Conservation (phyloP, 1,140 invertebrate species). For the Lasaia peninsularis region DNA sequence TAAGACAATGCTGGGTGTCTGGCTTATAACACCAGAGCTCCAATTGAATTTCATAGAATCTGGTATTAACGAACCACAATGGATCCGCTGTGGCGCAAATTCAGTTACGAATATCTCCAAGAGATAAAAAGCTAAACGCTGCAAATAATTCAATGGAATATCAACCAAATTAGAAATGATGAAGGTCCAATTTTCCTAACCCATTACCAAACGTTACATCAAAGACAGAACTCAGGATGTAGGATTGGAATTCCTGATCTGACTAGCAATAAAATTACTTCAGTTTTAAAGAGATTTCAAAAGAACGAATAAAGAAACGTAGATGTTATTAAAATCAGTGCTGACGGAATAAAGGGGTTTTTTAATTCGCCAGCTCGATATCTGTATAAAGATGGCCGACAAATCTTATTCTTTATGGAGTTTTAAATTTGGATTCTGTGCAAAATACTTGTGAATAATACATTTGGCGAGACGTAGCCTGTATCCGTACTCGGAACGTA, state of each 20-base stretch:
- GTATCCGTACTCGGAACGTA: background rate
- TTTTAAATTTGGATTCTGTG: conserved; percentile 38
- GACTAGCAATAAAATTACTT: conserved; percentile 72
- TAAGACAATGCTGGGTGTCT: conserved; percentile 27
- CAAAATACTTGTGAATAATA: background rate
- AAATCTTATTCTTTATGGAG: conserved; percentile 58
- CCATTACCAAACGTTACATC: conserved; percentile 45
- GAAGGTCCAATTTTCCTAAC: conserved; percentile 29
- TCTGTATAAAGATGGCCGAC: conserved; percentile 52
- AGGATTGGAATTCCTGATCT: conserved; percentile 71
- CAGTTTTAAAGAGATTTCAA: conserved; percentile 68
- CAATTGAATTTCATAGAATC: conserved; percentile 46
- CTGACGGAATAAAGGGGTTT: conserved; percentile 56
- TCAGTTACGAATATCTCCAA: conserved; percentile 35
- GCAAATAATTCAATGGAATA: conserved; percentile 21
- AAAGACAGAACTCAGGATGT: conserved; percentile 65
- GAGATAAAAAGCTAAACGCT: conserved; percentile 26
- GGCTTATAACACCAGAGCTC: conserved; percentile 32
- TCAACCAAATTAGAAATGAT: conserved; percentile 24
- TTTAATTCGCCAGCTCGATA: conserved; percentile 46
- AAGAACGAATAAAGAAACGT: conserved; percentile 67
- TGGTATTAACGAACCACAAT: conserved; percentile 53
- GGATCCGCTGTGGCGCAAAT: conserved; percentile 45
- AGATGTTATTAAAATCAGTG: conserved; percentile 67
- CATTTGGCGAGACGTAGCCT: background rate